Evolutionary conservation across 92 coral and sea anemone species (phyloP).

Genomic region (Phymanthus crucifer): DNA sequence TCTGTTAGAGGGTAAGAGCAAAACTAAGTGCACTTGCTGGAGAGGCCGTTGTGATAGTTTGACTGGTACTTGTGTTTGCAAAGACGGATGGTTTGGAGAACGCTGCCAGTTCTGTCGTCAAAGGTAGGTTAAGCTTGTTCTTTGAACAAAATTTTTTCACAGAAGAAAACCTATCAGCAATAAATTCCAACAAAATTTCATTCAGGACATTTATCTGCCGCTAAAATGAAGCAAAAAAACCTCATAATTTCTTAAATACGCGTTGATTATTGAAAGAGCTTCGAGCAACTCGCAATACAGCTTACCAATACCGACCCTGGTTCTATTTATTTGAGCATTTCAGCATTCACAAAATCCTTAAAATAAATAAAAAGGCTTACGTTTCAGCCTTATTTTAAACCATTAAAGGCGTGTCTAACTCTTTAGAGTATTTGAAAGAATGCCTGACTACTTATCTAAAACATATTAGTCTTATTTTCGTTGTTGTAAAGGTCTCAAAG

Average conservation of each 20-base stretch:
- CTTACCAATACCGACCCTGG: background rate
- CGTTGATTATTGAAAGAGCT: background rate
- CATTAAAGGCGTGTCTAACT: conserved; percentile 4
- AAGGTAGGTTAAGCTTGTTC: conserved; percentile 44
- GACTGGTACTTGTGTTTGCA: conserved; percentile 21
- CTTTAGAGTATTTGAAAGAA: conserved; percentile 1
- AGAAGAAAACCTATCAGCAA: background rate
- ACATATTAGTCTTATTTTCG: background rate
- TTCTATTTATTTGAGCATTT: background rate
- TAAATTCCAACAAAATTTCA: background rate
- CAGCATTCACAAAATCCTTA: background rate
- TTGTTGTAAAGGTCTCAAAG: background rate
- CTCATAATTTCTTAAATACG: background rate
- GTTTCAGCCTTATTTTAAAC: background rate
- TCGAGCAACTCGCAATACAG: background rate
- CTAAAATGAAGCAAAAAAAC: background rate
- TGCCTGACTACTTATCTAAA: background rate
- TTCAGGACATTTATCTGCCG: background rate
- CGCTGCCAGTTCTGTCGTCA: conserved; percentile 44
- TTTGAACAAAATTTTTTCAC: background rate
- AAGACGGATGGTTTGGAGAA: conserved; percentile 43
- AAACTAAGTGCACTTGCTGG: conserved; percentile 19
- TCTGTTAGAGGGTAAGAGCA: conserved; percentile 23
- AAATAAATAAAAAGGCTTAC: background rate
- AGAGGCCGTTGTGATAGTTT: background rate